phyloP scores from a whole-genome alignment of 2,888 invertebrate genomes.

The Acronicta alni region DNA sequence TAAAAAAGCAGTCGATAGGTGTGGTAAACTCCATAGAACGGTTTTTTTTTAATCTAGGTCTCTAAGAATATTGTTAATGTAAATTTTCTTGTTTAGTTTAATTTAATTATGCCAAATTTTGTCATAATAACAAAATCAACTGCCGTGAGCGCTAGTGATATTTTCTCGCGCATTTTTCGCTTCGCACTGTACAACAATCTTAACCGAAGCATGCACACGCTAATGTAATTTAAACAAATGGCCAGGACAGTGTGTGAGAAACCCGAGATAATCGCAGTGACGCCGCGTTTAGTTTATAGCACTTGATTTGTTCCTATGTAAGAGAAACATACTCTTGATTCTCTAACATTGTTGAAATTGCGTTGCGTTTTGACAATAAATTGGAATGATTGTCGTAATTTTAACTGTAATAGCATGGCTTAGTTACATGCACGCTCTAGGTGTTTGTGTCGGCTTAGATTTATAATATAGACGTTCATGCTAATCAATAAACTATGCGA shows the following conservation, averaged over 20 bases:
- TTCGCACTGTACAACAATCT: constrained; percentile 29
- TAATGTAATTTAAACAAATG: constrained; percentile 88
- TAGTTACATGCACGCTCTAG: constrained; percentile 7
- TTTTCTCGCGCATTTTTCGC: neutral
- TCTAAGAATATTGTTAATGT: too few species aligned
- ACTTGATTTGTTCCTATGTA: constrained; percentile 64
- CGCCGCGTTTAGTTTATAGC: constrained; percentile 74
- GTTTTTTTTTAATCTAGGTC: too few species aligned
- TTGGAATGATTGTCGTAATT: constrained; percentile 22
- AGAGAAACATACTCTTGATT: constrained; percentile 28
- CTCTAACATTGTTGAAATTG: constrained; percentile 22
- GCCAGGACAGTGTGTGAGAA: constrained; percentile 86
- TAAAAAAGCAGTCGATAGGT: too few species aligned
- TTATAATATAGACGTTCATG: neutral
- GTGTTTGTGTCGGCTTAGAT: constrained; percentile 1
- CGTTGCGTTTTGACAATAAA: constrained; percentile 24
- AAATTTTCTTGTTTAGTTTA: too few species aligned
- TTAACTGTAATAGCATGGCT: constrained; percentile 14
- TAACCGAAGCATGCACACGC: constrained; percentile 79
- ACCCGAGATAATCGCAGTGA: constrained; percentile 79
- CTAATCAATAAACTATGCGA: too few species aligned
- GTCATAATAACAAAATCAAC: too few species aligned
- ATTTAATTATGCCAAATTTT: too few species aligned
- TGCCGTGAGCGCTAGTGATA: neutral
- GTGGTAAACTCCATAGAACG: too few species aligned